These are phyloP conservation scores for Brachystomella parvula DNA, from an alignment of 1,140 invertebrate species.

Conservation along the genomic window DNA sequence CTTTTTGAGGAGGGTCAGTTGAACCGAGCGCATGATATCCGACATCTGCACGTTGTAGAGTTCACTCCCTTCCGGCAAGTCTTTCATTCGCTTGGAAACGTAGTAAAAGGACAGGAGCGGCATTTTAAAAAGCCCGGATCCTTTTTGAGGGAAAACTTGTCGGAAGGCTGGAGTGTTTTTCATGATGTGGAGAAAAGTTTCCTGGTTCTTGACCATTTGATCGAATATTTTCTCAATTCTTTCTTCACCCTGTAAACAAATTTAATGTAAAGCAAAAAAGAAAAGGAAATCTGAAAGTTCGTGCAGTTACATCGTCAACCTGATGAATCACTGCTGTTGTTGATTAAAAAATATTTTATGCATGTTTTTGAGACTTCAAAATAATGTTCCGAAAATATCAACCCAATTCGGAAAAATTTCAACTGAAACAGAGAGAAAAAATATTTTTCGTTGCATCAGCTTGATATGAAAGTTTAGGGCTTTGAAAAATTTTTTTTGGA, in stretches of 20 bases:
- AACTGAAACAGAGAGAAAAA: too few species aligned
- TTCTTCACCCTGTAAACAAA: background rate
- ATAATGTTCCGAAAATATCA: too few species aligned
- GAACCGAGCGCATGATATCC: background rate
- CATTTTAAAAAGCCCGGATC: background rate
- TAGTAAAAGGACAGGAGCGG: conserved; percentile 6
- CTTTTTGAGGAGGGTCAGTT: background rate
- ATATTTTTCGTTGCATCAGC: too few species aligned
- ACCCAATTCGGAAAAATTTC: too few species aligned
- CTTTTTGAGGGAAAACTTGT: background rate
- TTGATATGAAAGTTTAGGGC: too few species aligned
- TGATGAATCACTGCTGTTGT: background rate
- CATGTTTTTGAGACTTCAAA: background rate
- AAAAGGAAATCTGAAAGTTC: background rate
- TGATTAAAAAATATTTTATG: background rate
- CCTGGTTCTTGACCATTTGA: background rate
- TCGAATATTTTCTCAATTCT: background rate
- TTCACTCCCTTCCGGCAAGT: background rate
- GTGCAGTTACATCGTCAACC: background rate
- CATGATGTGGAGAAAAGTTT: background rate
- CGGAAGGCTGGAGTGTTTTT: too few species aligned
- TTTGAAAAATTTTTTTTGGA: too few species aligned
- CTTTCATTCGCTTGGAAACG: background rate
- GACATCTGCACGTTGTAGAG: background rate
- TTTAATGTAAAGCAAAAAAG: background rate